These are phyloP conservation scores for Zosterops japonicus DNA, from an alignment of 2,113 vertebrate genomes.

Conservation along the genomic window DNA sequence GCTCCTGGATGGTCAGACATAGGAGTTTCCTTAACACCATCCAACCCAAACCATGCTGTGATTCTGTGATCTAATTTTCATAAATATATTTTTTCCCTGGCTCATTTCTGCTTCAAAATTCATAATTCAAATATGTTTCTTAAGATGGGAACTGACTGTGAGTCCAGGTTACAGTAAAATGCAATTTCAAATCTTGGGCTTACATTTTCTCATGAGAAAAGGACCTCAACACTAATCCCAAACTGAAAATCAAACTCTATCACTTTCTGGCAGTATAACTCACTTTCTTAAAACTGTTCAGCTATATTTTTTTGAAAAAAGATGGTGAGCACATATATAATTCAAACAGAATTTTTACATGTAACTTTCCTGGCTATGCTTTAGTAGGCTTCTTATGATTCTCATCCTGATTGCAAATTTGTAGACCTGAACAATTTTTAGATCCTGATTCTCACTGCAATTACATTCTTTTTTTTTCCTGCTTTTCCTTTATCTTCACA, in stretches of 20 bases:
- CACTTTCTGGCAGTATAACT: neutral
- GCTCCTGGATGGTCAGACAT: neutral
- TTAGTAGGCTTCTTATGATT: neutral
- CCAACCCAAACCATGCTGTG: neutral
- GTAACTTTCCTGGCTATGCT: neutral
- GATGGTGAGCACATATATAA: neutral
- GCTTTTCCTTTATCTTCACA: conserved; percentile 39
- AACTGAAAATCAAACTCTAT: conserved; percentile 9
- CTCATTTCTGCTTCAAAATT: neutral
- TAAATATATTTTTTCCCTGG: neutral
- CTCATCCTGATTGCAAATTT: conserved; percentile 65
- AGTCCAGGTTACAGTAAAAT: neutral
- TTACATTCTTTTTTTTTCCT: conserved; percentile 8
- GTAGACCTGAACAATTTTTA: conserved; percentile 57
- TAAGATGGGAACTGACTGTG: neutral
- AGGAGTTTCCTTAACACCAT: neutral
- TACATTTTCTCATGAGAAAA: neutral
- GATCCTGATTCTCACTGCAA: conserved; percentile 32
- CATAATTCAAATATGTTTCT: neutral
- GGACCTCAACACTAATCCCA: neutral
- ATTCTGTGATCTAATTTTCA: neutral
- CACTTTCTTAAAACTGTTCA: conserved; percentile 28
- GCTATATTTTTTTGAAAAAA: neutral
- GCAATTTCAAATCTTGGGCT: neutral
- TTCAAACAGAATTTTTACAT: conserved; percentile 18